Evolutionary conservation across 2,888 invertebrate species (phyloP), one percentile per base, ranked within the genome.

Genomic region (Macaria liturata): DNA sequence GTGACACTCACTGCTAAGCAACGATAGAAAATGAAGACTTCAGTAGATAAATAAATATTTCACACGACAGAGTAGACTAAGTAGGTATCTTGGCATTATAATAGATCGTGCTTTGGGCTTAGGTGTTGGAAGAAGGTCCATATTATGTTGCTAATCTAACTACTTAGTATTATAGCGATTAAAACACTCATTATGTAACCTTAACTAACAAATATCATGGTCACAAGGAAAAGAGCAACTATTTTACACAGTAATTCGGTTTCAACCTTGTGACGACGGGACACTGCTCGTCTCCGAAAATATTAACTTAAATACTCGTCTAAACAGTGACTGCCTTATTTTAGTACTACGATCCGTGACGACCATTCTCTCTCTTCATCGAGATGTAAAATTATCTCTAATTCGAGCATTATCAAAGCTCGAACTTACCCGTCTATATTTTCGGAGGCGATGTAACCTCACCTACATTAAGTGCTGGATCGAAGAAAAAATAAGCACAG

Each of bases 401-500:
- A 46, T 3, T 56, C 42, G 49, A 57, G 47, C 57, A 47, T 40
- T 46, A 46, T 42, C 42, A 55, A 48, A 51, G 51, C 51, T 49
- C 45, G 45, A 30, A n/a, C 71, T 73, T 42, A 42, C 42, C 42
- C 69, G 71, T 72, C 74, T 67, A 78, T 73, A 81, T 80, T 81
- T 76, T 69, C 77, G 74, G 74, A 76, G 67, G 68, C 76, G 67
- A 70, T 61, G 71, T 75, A 75, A 75, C 67, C 72, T 70, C 68
- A 73, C 71, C 68, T 67, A 60, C 64, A 67, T 69, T 69, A 58
- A 71, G 74, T 79, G 81, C 81, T 75, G 77, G 72, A 76, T 83
- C 66, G 83, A 88, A 90, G 87, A 88, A 89, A 91, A 90, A 90
- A 88, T 88, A 88, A 90, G 91, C 91, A 84, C 80, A 88, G 86